Percentiles rank a stretch among this genome's conserved stretches.
Conservation (phyloP, 2,888 invertebrate genomes). For the Vesta saturnalis region DNA sequence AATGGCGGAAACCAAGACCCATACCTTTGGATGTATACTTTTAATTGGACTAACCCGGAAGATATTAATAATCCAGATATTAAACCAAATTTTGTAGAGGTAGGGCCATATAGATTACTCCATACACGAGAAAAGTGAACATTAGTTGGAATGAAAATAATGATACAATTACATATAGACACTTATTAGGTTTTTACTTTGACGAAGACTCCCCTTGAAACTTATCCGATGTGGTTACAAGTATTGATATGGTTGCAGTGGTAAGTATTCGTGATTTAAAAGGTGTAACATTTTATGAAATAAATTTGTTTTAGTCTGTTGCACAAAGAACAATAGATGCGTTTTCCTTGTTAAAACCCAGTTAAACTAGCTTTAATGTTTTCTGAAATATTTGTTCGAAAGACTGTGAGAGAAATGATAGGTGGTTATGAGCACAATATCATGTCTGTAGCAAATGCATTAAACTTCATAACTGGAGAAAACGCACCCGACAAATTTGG, state of each 20-base stretch:
- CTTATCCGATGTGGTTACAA: not conserved
- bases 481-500: slow-evolving; percentile 17
- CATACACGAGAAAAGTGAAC: slow-evolving; percentile 75
- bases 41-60: slow-evolving; percentile 62
- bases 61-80: slow-evolving; percentile 65
- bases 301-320: not conserved
- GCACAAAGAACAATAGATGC: slow-evolving; percentile 10
- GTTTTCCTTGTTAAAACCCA: not conserved
- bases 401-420: not conserved
- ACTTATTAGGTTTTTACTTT: slow-evolving; percentile 75
- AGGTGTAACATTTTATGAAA: not conserved
- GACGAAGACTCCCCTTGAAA: slow-evolving; percentile 67
- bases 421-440: not conserved
- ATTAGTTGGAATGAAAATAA: slow-evolving; percentile 73
- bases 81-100: slow-evolving; percentile 67
- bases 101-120: slow-evolving; percentile 74
- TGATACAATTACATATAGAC: slow-evolving; percentile 78
- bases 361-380: slow-evolving; percentile 8
- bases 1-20: slow-evolving; percentile 4
- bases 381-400: slow-evolving; percentile 7
- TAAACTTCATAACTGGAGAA: slow-evolving; percentile 14
- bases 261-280: slow-evolving; percentile 8
- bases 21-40: slow-evolving; percentile 48
- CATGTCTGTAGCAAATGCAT: not conserved
- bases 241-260: slow-evolving; percentile 55